These are phyloP conservation scores for Corythornis madagascariensis DNA, from an alignment of 2,113 vertebrate species.

Conservation along the genomic window DNA sequence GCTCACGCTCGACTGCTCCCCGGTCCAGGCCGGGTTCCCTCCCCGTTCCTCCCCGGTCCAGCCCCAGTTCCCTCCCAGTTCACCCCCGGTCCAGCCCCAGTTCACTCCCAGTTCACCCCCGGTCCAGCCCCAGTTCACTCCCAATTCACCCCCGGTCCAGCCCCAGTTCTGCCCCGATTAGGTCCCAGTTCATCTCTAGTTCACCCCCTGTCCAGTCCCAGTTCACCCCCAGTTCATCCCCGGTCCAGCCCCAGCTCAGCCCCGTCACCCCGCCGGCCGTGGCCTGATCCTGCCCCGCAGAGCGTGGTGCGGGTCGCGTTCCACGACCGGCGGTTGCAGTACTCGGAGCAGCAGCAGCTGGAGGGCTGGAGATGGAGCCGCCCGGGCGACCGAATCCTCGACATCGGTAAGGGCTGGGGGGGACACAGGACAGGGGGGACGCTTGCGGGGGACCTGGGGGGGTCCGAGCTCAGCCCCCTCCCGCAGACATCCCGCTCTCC, in stretches of 20 bases:
- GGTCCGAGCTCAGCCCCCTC: neutral
- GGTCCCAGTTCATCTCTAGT: neutral
- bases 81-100: accelerated
- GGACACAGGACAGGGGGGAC: neutral
- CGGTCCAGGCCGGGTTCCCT: too few species aligned
- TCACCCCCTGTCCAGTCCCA: neutral
- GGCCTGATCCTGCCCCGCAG: neutral
- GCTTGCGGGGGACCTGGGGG: neutral
- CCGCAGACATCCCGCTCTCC: constrained; percentile 65
- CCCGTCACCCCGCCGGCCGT: neutral
- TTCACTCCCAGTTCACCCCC: accelerated
- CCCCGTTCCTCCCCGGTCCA: accelerated
- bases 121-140: too few species aligned
- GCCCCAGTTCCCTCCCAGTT: accelerated
- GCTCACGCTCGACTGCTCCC: too few species aligned
- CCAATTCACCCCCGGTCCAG: accelerated
- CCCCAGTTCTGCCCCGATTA: accelerated
- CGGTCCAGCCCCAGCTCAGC: neutral
- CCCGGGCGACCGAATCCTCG: constrained; percentile 58
- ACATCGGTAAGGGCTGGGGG: constrained; percentile 30
- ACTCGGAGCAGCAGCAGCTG: constrained; percentile 67
- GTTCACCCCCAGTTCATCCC: accelerated
- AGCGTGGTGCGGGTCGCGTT: constrained; percentile 43
- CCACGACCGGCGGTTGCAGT: constrained; percentile 29
- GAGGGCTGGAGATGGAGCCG: constrained; percentile 57